phyloP scores from a whole-genome alignment of 2,888 invertebrate species.

The Oxyteleia sp. region DNA sequence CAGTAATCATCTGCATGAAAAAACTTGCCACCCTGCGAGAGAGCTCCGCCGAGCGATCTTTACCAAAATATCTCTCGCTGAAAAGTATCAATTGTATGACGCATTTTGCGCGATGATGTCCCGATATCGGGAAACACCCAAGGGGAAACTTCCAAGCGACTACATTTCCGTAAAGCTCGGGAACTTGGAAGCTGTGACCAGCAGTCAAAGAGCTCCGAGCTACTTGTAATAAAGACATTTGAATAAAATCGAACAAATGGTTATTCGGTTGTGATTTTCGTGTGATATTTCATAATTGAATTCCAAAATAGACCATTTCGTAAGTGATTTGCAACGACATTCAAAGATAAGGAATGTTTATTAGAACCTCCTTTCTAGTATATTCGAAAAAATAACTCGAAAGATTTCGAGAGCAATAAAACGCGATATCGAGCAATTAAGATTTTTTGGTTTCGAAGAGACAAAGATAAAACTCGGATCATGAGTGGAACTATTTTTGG shows the following conservation, averaged over 20 bases:
- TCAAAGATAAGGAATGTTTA: too few species aligned
- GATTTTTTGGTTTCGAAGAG: conserved; percentile 1
- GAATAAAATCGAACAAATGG: conserved; percentile 63
- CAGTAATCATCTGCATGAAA: conserved; percentile 71
- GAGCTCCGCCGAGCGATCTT: conserved; percentile 53
- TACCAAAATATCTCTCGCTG: conserved; percentile 61
- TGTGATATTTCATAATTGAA: conserved; percentile 54
- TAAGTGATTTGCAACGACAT: conserved; percentile 20
- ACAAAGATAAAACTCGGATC: conserved; percentile 13
- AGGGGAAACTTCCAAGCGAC: conserved; percentile 65
- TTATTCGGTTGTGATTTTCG: conserved; percentile 38
- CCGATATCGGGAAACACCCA: conserved; percentile 65
- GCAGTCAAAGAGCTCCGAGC: conserved; percentile 57
- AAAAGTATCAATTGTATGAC: conserved; percentile 68
- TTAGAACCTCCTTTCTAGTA: too few species aligned
- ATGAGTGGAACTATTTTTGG: conserved; percentile 21
- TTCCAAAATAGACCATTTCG: conserved; percentile 6
- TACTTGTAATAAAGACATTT: conserved; percentile 64
- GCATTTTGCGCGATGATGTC: conserved; percentile 56
- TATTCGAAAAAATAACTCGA: too few species aligned
- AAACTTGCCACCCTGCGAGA: conserved; percentile 48
- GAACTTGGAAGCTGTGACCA: conserved; percentile 57
- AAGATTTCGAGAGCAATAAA: background rate
- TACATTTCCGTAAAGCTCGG: conserved; percentile 62
- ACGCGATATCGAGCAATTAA: conserved; percentile 4